Evolutionary conservation across 2,888 invertebrate species (phyloP), one percentile per base, ranked within the genome.

Genomic region (Tetheella fluctuosa): DNA sequence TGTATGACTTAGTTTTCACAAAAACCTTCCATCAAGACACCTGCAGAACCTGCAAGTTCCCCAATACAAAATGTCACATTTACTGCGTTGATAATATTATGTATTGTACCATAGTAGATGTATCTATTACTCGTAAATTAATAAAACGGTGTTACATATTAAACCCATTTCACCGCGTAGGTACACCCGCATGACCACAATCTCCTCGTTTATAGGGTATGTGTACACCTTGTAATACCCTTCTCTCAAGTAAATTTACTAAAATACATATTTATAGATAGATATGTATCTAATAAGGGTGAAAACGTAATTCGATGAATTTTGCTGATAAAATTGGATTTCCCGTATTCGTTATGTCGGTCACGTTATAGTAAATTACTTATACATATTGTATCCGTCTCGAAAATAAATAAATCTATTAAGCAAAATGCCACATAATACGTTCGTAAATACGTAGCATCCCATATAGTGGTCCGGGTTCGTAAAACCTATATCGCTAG

Each of bases 351-450:
- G 25, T 52, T 52, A 59, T 59, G 59, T 62, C 23, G 37, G 62
- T 59, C 59, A 59, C 63, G 60, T 60, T 57, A 63, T 20, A 48
- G 54, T 13, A 39, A 59, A 58, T 63, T 63, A 59, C 39, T 55
- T 52, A n/a, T 37, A 59, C 28, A 48, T 48, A 25, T 17, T 23
- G 28, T 30, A 25, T 42, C 34, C 15, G 55, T 34, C 37, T 25
- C 20, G n/a, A 63, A 60, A 52, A 54, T 60, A 60, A 63, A 59
- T 59, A 60, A 60, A 58, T 59, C 58, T 48, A 60, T 63, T 63
- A n/a, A 63, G 57, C 58, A 60, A 53, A 57, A 60, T 23, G 12
- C 30, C 17, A 34, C 55, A 34, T 17, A 30, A 13, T 55, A 55
- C 20, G 17, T 20, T 13, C 37, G 23, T 55, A 13, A 25, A 25